Evolutionary conservation across 2,113 vertebrate species (phyloP), one percentile per base, ranked within the genome.

Genomic region (Noctilio leporinus): DNA sequence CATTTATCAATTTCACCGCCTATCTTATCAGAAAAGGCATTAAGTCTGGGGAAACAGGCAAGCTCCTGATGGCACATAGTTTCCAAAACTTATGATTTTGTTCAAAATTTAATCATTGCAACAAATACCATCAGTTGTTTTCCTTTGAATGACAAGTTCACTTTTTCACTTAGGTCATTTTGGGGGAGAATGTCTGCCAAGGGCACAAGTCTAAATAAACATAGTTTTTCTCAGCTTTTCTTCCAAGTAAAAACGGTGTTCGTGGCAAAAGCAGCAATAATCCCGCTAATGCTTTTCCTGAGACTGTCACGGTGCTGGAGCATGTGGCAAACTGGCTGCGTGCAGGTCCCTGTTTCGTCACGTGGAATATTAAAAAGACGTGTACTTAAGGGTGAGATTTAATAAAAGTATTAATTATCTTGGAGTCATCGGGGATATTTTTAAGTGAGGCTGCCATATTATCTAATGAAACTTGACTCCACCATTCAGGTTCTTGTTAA

Each of bases 81-180:
- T 96, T 86, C 69, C 83, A 88, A 86, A 86, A 86, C 89, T 83
- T 85, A 38, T 70, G 55, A 67, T 49, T 86, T 94, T 77, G 65
- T 62, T 80, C 24, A 62, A 64, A 72, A 87, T 92, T 53, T 84
- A 76, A 73, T 94, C 64, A 87, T 38, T 49, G 55, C 73, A 93
- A 28, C 47, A 81, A 62, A 70, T 59, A 24, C 47, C 47, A 88
- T 91, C 38, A 22, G 19, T 51, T 85, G n/a, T 96, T 93, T 93
- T 91, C 64, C 65, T 89, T 86, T 59, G 86, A 78, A 93, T 83
- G 92, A 88, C 65, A 93, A 24, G 26, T 51, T 76, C 47, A 49
- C 73, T 76, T 49, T 76, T 80, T 86, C 40, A 57, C 38, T 57
- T 77, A 88, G 81, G 89, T 91, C 35, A 45, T 85, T 92, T 93